These are phyloP conservation scores for Teinopalpus imperialis DNA, from an alignment of 2,888 invertebrate genomes.

Conservation along the genomic window DNA sequence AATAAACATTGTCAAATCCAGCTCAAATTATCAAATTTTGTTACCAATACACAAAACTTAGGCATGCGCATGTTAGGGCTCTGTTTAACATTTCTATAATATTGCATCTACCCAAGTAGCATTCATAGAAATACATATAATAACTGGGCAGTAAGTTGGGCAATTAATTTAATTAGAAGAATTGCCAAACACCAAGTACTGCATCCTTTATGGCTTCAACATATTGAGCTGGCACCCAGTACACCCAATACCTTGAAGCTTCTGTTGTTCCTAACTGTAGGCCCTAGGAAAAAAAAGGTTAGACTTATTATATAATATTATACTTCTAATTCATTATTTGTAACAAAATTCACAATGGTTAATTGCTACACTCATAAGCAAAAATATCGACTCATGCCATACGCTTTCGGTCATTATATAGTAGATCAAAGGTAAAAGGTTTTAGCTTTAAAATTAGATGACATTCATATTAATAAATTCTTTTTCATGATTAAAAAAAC, in stretches of 20 bases:
- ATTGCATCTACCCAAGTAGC: slow-evolving; percentile 74
- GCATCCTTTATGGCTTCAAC: slow-evolving; percentile 95
- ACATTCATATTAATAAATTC: too few species aligned
- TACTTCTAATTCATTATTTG: too few species aligned
- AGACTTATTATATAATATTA: slow-evolving; percentile 13
- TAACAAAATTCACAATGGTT: too few species aligned
- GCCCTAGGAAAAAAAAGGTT: slow-evolving; percentile 79
- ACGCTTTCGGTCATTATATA: too few species aligned
- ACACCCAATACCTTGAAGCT: slow-evolving; percentile 95
- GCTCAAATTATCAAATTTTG: slow-evolving; percentile 13
- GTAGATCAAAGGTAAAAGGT: too few species aligned
- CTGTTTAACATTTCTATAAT: slow-evolving; percentile 44
- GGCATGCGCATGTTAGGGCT: slow-evolving; percentile 21
- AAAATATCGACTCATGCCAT: too few species aligned
- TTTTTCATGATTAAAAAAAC: too few species aligned
- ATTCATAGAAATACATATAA: slow-evolving; percentile 52
- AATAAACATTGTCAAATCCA: slow-evolving; percentile 20
- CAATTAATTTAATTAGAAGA: slow-evolving; percentile 77
- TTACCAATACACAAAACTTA: slow-evolving; percentile 7
- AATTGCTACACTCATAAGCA: too few species aligned
- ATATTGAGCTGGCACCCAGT: slow-evolving; percentile 96
- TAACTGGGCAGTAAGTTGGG: slow-evolving; percentile 23
- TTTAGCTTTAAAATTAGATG: too few species aligned
- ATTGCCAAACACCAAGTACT: slow-evolving; percentile 93
- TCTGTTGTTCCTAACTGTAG: slow-evolving; percentile 95